Base-by-base conservation (phyloP, 2,888 invertebrate genomes). In the Philhelius pedissequus region DNA sequence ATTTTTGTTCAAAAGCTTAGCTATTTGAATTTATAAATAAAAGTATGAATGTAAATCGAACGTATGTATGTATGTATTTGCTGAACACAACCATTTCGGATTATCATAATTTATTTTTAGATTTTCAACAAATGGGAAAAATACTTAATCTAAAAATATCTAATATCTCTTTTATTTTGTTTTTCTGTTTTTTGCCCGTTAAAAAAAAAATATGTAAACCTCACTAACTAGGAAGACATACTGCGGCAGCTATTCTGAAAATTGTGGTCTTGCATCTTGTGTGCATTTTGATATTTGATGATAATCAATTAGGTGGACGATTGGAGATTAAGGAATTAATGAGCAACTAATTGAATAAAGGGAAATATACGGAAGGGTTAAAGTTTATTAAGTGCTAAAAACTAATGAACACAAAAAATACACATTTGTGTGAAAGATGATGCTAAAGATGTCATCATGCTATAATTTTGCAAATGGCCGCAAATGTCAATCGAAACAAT, bases 71-170 rank as follows among this genome's bases (percentile, higher is more conserved):
- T n/a, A n/a, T n/a, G 18, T 30, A 40, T 56, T 56, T 18, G 11
- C 38, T 15, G 6, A 56, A 43, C 64, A 58, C 32, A 58, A 70
- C 58, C 58, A 32, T 27, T 74, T 35, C 30, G 58, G 52, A 74
- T 73, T 69, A 69, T 50, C 62, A 48, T 20, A 15, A 40, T 48
- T 58, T 78, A 74, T 79, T 79, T 64, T 66, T 52, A 56, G 52
- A 35, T 40, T 66, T 69, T 27, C n/a, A 70, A 83, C 83, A 83
- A 83, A 83, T 79, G 83, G 69, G 52, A 38, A 79, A 56, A 78
- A 20, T 52, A 64, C 32, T 70, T 52, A 45, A 32, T 74, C 83
- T 83, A 83, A 74, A 83, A 78, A 83, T 83, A 83, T 25, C 15
- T 8, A 22, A 58, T 45, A 58, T 13, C 20, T 60, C 38, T 25